Percentiles rank a stretch among this genome's conserved stretches.
Evolutionary conservation across 1,140 invertebrate genomes (phyloP).

Genomic region (Scaptodrosophila lebanonensis): DNA sequence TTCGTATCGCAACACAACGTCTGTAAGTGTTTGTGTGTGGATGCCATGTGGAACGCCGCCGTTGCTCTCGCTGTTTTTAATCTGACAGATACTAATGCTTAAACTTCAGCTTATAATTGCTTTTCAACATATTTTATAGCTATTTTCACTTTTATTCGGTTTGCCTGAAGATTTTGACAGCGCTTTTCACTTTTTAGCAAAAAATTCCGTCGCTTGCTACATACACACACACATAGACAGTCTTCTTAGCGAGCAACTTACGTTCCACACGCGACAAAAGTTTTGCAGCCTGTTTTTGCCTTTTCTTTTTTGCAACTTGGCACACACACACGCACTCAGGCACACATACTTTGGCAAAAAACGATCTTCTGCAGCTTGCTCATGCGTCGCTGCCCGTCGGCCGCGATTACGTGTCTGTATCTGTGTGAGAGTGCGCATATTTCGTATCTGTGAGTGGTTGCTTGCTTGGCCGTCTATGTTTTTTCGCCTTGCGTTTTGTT

Average conservation of each 20-base stretch:
- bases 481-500: constrained; percentile 63
- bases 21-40: constrained; percentile 33
- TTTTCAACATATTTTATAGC: constrained; percentile 37
- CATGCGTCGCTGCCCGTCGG: no score
- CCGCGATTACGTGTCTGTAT: not conserved
- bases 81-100: constrained; percentile 22
- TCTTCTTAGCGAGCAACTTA: constrained; percentile 18
- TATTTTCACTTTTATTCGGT: constrained; percentile 53
- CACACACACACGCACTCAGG: constrained; percentile 27
- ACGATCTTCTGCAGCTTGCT: constrained; percentile 46
- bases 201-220: constrained; percentile 29
- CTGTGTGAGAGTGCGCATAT: constrained; percentile 6
- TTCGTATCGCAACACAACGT: constrained; percentile 3
- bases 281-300: constrained; percentile 30
- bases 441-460: constrained; percentile 21
- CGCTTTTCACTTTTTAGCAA: constrained; percentile 17
- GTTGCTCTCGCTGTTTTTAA: not conserved
- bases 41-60: constrained; percentile 68
- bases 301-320: constrained; percentile 40
- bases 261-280: constrained; percentile 54
- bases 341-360: constrained; percentile 25
- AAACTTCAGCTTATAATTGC: constrained; percentile 7
- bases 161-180: not conserved
- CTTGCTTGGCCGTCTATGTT: constrained; percentile 35
- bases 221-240: constrained; percentile 1